A percentile compares a stretch with the other conserved stretches of the same genome.
phyloP scores from a whole-genome alignment of 2,113 vertebrate species.

The Cyprinodon tularosa region DNA sequence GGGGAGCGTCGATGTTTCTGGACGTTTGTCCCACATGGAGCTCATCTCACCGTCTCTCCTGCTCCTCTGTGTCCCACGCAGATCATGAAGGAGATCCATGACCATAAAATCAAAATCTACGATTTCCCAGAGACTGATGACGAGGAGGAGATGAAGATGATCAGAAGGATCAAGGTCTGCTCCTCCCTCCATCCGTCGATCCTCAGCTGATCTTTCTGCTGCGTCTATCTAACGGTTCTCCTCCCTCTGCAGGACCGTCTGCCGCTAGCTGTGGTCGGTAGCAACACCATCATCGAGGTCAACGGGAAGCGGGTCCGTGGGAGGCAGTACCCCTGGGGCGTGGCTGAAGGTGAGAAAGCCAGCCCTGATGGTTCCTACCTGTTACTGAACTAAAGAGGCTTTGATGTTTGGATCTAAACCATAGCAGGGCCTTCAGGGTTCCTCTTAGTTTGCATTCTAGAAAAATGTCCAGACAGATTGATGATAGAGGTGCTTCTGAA shows the following conservation, averaged over 20 bases:
- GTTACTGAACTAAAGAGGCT: no score
- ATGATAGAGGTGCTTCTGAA: no score
- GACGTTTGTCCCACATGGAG: neutral
- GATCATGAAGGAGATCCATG: slow-evolving; percentile 98
- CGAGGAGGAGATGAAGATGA: slow-evolving; percentile 94
- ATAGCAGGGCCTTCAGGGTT: neutral
- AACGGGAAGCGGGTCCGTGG: slow-evolving; percentile 94
- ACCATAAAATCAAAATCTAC: slow-evolving; percentile 98
- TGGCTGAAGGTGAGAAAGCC: slow-evolving; percentile 90
- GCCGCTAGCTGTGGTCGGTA: slow-evolving; percentile 95
- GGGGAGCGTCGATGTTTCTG: neutral
- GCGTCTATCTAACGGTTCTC: no score
- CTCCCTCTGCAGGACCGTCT: slow-evolving; percentile 87
- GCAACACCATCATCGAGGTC: slow-evolving; percentile 96
- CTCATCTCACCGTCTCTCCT: neutral
- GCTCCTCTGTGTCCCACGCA: slow-evolving; percentile 58
- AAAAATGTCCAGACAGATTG: no score
- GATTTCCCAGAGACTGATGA: slow-evolving; percentile 96
- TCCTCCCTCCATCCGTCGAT: neutral
- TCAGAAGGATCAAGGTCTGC: slow-evolving; percentile 93
- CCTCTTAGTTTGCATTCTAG: no score
- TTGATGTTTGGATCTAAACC: neutral
- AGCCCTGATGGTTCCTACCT: no score
- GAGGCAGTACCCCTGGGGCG: slow-evolving; percentile 96
- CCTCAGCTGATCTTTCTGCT: no score